phyloP scores from a whole-genome alignment of 2,888 invertebrate genomes.

The Leptopterna dolabrata region DNA sequence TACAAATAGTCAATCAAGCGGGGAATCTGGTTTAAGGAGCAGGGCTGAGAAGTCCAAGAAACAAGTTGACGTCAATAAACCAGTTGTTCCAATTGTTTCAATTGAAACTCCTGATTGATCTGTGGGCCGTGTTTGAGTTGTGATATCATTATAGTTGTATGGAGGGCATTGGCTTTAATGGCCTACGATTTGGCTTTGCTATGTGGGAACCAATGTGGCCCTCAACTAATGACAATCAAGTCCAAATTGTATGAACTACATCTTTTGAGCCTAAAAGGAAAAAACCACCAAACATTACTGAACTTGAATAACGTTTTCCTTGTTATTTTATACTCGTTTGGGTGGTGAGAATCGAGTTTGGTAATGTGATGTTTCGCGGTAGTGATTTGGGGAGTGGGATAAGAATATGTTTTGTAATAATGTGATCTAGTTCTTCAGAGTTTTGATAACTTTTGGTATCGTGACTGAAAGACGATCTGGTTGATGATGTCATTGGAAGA shows the following conservation, averaged over 20 bases:
- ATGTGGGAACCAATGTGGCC: no score
- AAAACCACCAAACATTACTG: not conserved
- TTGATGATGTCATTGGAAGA: no score
- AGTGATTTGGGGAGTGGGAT: not conserved
- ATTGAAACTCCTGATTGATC: conserved; percentile 90
- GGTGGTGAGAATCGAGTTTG: not conserved
- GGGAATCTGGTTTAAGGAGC: conserved; percentile 66
- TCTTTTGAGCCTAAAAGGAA: not conserved
- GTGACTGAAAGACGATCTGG: no score
- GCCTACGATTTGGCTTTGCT: not conserved
- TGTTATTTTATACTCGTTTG: not conserved
- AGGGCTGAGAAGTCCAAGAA: conserved; percentile 71
- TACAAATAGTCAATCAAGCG: conserved; percentile 67
- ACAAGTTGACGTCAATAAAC: conserved; percentile 83
- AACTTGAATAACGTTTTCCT: not conserved
- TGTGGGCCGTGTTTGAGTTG: not conserved
- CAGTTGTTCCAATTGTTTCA: conserved; percentile 88
- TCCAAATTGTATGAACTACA: not conserved
- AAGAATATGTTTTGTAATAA: no score
- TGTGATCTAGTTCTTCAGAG: no score
- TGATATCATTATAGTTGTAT: not conserved
- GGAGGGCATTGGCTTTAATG: not conserved
- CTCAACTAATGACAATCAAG: conserved; percentile 2
- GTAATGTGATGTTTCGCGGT: not conserved
- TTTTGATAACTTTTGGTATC: no score